Evolutionary conservation across 2,113 vertebrate species (phyloP), one percentile per base, ranked within the genome.

Genomic region (Protobothrops flavoviridis): DNA sequence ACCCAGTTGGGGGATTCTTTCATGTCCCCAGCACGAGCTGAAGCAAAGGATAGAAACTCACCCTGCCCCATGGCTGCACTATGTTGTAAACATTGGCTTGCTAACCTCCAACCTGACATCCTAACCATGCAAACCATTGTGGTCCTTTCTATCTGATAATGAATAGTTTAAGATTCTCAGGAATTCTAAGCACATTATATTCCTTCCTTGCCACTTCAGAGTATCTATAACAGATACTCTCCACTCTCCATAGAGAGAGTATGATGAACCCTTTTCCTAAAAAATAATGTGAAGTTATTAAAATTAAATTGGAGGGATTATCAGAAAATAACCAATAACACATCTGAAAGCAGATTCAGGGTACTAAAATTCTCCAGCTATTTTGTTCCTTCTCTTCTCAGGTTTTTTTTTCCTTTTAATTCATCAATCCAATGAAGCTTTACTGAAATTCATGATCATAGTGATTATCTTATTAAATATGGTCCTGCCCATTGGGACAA

Each of bases 61-160:
- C 64, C 29, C 4, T 24, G 15, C n/a, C 12, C 12, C 64, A 69
- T 69, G 64, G 12, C 64, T 33, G 29, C 15, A n/a, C 29, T 15
- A 12, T n/a, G 64, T 69, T 12, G n/a, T n/a, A 4, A n/a, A 33
- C 4, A 0, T 0, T 0, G 29, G 4, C 12, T 69, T n/a, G 12
- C 29, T 69, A 69, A 69, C 0, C 29, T 69, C 61, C 61, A 29
- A 64, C 10, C 26, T 8, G 12, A 10, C 29, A 4, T 64, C 61
- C 26, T 64, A 29, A 64, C 26, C 61, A 64, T 29, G 61, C 11
- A 11, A 29, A 26, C 26, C 1, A 1, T 26, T 4, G 0, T 64
- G 9, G 3, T 64, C 26, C 61, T 61, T 61, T 61, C 59, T 26
- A 26, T 15, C 13, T 33, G 64, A 1, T 69, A 33, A 69, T 33